These are phyloP conservation scores for Malachius bipustulatus DNA, from an alignment of 2,888 invertebrate genomes.

Conservation along the genomic window DNA sequence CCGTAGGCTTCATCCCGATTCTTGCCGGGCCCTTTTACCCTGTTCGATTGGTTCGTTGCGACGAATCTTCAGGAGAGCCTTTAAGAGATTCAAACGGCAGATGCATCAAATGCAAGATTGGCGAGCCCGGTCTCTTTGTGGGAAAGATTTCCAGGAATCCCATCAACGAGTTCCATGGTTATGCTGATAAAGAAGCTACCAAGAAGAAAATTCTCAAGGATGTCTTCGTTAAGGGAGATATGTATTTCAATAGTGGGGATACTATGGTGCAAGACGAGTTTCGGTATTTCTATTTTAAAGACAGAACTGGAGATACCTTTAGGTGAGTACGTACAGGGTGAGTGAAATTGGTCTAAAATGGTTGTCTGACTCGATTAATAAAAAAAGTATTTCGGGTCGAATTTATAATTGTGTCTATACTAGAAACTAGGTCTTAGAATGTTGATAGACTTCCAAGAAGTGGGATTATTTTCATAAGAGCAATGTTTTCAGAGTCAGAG, in stretches of 20 bases:
- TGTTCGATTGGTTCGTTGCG: slow-evolving; percentile 49
- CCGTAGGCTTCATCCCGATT: slow-evolving; percentile 81
- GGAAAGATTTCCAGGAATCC: slow-evolving; percentile 50
- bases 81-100: slow-evolving; percentile 55
- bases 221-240: slow-evolving; percentile 71
- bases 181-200: slow-evolving; percentile 53
- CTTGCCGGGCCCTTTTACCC: slow-evolving; percentile 47
- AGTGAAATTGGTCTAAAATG: too few relatives aligned
- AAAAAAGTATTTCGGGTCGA: too few relatives aligned
- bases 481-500: too few relatives aligned
- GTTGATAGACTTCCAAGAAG: too few relatives aligned
- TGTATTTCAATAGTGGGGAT: slow-evolving; percentile 83
- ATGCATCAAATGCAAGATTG: slow-evolving; percentile 69
- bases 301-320: slow-evolving; percentile 78
- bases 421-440: too few relatives aligned
- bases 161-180: slow-evolving; percentile 55
- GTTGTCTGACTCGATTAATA: too few relatives aligned
- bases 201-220: slow-evolving; percentile 58
- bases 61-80: slow-evolving; percentile 62
- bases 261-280: slow-evolving; percentile 79
- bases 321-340: too few relatives aligned
- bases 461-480: too few relatives aligned
- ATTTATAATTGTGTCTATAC: too few relatives aligned
- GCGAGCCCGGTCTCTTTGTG: slow-evolving; percentile 76
- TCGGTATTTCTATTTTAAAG: slow-evolving; percentile 90